Percentiles rank a stretch among this genome's conserved stretches.
Evolutionary conservation across 1,140 invertebrate species (phyloP).

Genomic region (Pachypeltis micranthus): DNA sequence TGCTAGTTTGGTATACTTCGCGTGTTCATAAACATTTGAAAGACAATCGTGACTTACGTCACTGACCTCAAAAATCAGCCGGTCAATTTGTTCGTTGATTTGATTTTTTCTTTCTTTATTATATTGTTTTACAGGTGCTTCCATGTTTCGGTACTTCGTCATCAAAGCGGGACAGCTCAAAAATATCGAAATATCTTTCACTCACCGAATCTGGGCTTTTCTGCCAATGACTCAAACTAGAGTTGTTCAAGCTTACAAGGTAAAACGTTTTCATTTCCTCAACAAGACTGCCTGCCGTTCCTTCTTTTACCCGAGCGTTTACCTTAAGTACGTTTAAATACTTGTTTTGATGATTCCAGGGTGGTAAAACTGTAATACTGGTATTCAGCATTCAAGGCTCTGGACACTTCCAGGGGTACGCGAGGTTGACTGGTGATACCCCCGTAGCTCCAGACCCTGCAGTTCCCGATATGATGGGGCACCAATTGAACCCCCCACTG

Average conservation of each 20-base stretch:
- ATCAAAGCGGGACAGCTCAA: constrained; percentile 40
- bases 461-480: constrained; percentile 33
- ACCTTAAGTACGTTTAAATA: too few relatives aligned
- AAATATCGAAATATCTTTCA: constrained; percentile 37
- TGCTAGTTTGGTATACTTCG: too few relatives aligned
- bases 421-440: constrained; percentile 34
- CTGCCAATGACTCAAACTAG: constrained; percentile 37
- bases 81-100: too few relatives aligned
- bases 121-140: constrained; percentile 11
- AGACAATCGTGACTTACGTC: too few relatives aligned
- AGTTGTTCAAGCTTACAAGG: constrained; percentile 37
- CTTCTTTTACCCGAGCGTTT: too few relatives aligned
- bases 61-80: too few relatives aligned
- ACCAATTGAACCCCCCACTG: constrained; percentile 23
- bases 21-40: too few relatives aligned
- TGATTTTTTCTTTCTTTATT: too few relatives aligned
- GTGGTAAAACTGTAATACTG: constrained; percentile 38
- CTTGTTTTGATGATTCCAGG: constrained; percentile 33
- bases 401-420: constrained; percentile 43
- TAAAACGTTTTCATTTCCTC: constrained; percentile 23
- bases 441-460: constrained; percentile 32
- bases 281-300: too few relatives aligned
- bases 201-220: constrained; percentile 39
- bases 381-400: constrained; percentile 43
- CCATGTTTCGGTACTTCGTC: constrained; percentile 34